These are phyloP conservation scores for Sterna hirundo DNA, from an alignment of 2,113 vertebrate genomes.

Conservation along the genomic window DNA sequence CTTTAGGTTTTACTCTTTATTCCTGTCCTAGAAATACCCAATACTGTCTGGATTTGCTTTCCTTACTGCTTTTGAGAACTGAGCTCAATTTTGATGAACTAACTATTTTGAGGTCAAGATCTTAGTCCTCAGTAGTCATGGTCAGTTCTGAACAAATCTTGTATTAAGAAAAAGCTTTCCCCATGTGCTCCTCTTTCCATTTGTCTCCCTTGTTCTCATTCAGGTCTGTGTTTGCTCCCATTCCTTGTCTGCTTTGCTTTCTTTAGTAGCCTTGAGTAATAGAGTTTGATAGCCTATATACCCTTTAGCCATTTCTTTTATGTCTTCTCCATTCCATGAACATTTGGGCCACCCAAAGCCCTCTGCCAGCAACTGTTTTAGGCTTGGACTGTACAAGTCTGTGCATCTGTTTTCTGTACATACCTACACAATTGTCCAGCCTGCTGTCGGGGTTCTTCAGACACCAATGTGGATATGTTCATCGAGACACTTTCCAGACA, in stretches of 20 bases:
- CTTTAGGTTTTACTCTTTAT: background rate
- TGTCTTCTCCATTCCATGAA: background rate
- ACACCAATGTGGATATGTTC: background rate
- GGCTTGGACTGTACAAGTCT: background rate
- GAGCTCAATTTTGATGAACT: background rate
- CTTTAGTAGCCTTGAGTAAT: background rate
- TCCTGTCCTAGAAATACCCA: background rate
- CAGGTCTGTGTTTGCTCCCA: background rate
- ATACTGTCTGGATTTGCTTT: background rate
- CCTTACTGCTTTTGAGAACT: background rate
- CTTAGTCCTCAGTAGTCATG: background rate
- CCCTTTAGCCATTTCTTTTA: background rate
- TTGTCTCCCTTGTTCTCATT: background rate
- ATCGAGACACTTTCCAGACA: background rate
- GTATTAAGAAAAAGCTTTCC: background rate
- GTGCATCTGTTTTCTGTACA: background rate
- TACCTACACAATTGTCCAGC: background rate
- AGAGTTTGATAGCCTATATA: background rate
- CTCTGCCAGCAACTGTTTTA: background rate
- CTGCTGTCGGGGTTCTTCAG: background rate
- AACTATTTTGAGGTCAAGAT: background rate
- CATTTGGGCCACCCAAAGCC: background rate
- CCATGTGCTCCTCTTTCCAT: background rate
- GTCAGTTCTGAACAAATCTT: background rate
- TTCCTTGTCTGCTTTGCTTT: background rate